Percentiles rank a stretch among this genome's conserved stretches.
Conservation (phyloP, 2,113 vertebrate genomes). For the Mesitornis unicolor region DNA sequence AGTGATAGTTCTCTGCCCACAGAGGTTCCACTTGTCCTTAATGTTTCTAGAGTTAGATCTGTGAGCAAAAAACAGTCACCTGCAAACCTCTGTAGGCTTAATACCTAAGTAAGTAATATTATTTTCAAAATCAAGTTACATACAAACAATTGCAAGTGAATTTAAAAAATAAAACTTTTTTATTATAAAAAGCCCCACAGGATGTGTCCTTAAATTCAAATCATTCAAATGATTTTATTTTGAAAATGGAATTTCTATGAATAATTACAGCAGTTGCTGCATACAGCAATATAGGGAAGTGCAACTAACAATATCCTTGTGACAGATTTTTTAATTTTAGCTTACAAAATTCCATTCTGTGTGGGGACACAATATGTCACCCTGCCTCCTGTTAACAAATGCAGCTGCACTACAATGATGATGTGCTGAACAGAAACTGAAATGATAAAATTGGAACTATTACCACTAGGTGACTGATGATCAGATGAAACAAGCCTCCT, state of each 20-base stretch:
- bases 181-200: not conserved
- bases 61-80: not conserved
- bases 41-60: not conserved
- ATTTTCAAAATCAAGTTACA: not conserved
- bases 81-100: not conserved
- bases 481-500: not conserved
- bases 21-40: not conserved
- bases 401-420: not conserved
- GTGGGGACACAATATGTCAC: not conserved
- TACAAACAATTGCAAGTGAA: not conserved
- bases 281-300: not conserved
- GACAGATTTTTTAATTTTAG: not conserved
- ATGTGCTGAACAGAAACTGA: not conserved
- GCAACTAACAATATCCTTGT: not conserved
- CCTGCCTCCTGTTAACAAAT: not conserved
- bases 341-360: not conserved
- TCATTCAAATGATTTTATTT: not conserved
- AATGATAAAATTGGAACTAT: not conserved
- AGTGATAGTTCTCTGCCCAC: not conserved
- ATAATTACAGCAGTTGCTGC: not conserved
- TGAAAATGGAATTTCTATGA: not conserved
- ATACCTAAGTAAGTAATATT: not conserved
- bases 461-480: not conserved
- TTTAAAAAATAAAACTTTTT: not conserved
- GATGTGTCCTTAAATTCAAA: not conserved